Base-by-base conservation (phyloP, 2,797 vertebrate species). In the Taenioides sp. region DNA sequence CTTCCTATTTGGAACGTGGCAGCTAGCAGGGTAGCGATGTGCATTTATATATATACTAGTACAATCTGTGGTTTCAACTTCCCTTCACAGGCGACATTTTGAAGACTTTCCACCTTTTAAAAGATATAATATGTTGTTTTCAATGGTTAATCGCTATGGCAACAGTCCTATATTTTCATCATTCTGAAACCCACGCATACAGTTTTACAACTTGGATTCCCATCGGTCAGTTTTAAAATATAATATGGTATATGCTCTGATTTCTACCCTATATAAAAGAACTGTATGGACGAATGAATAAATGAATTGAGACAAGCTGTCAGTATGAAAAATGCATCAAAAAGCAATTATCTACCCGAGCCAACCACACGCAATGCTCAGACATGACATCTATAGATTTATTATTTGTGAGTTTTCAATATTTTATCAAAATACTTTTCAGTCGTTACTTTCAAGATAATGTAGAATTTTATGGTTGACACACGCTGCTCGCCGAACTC, bases 281-380 rank as follows among this genome's bases (percentile, higher is more conserved):
- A 47, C 16, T 17, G 43, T 17, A 5, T 47, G 7, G 3, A n/a
- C 22, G 20, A n/a, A 54, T n/a, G 20, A n/a, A 54, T 54, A n/a
- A n/a, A 54, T 54, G 52, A 9, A 22, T 22, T 7, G 52, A 54
- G 22, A 12, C n/a, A 57, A 57, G 54, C 54, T 23, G 54, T 57
- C n/a, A 57, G 54, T 57, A 23, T 57, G 12, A 57, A 57, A 57
- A 57, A 57, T 57, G 54, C 54, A 57, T 57, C 54, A 57, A 57
- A 54, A 57, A 57, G 54, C 54, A 57, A 57, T 57, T 57, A 57
- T 57, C 10, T 57, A 47, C 43, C 22, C 1, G 12, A 7, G 54
- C 3, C 1, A 14, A 4, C 10, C 22, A 3, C 22, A 12, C 12
- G 25, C 22, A 10, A 23, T 22, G 54, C 54, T 23, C 22, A 54